Evolutionary conservation across 2,797 vertebrate genomes (phyloP).

Genomic region (Typhlichthys subterraneus): DNA sequence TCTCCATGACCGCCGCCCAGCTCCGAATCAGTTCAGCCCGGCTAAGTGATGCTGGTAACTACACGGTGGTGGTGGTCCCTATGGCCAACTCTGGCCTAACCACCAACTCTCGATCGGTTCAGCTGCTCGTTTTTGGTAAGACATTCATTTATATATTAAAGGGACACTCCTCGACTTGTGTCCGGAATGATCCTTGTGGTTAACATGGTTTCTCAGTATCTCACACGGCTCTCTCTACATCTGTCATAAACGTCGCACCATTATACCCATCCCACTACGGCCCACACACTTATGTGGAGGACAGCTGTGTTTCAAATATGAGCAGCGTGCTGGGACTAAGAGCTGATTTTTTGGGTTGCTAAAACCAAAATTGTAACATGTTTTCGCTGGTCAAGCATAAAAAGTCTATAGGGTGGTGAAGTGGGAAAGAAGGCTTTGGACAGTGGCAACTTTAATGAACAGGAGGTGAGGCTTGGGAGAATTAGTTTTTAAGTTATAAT

Average conservation of each 20-base stretch:
- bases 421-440: slow-evolving; percentile 17
- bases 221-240: no score
- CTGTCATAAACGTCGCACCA: no score
- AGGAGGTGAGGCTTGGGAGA: no score
- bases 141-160: slow-evolving; percentile 20
- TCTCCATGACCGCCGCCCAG: slow-evolving; percentile 66
- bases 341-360: background rate
- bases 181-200: background rate
- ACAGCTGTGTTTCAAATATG: no score
- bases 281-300: no score
- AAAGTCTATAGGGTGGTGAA: slow-evolving; percentile 38
- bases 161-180: background rate
- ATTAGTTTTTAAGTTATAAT: slow-evolving; percentile 61
- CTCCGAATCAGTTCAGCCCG: slow-evolving; percentile 60
- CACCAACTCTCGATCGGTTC: slow-evolving; percentile 56
- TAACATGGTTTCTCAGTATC: no score
- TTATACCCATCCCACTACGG: no score
- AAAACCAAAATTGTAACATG: no score
- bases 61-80: slow-evolving; percentile 69
- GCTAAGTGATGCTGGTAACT: slow-evolving; percentile 70
- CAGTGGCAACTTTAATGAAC: no score
- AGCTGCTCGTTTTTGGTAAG: slow-evolving; percentile 77
- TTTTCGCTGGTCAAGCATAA: no score
- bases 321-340: background rate
- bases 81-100: slow-evolving; percentile 29